phyloP scores from a whole-genome alignment of 1,140 invertebrate genomes.

The Araneus ventricosus region DNA sequence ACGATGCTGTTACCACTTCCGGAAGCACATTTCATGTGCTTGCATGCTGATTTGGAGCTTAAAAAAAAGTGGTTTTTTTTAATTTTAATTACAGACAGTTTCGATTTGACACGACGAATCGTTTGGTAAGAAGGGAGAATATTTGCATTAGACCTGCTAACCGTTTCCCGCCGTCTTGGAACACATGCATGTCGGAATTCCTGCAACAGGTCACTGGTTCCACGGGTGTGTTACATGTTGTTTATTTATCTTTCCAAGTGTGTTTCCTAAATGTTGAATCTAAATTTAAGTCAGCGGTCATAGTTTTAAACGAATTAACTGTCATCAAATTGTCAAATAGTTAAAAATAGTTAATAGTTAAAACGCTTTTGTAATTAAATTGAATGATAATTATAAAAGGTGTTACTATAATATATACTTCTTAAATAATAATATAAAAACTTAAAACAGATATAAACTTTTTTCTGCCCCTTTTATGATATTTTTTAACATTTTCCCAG shows the following conservation, averaged over 20 bases:
- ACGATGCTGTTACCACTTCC: neutral
- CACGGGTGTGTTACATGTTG: neutral
- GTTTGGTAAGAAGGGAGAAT: neutral
- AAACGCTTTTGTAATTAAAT: no score
- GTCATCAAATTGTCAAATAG: no score
- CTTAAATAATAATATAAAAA: no score
- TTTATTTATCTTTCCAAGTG: neutral
- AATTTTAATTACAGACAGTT: neutral
- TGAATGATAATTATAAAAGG: no score
- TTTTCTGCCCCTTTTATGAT: no score
- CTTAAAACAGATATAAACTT: no score
- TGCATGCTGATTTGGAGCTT: neutral
- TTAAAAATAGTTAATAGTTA: no score
- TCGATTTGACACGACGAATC: neutral
- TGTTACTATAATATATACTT: no score
- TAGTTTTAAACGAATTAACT: no score
- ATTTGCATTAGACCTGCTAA: neutral
- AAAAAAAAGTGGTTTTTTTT: neutral
- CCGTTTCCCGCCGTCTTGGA: neutral
- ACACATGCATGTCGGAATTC: constrained; percentile 13
- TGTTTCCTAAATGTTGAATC: neutral
- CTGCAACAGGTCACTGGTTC: constrained; percentile 1
- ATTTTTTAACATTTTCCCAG: no score
- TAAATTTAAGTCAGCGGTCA: neutral
- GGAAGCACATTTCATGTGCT: neutral